Percentiles rank a stretch among this genome's conserved stretches.
These are phyloP conservation scores for Synodontis membranacea DNA, from an alignment of 2,113 vertebrate genomes.

Conservation along the genomic window DNA sequence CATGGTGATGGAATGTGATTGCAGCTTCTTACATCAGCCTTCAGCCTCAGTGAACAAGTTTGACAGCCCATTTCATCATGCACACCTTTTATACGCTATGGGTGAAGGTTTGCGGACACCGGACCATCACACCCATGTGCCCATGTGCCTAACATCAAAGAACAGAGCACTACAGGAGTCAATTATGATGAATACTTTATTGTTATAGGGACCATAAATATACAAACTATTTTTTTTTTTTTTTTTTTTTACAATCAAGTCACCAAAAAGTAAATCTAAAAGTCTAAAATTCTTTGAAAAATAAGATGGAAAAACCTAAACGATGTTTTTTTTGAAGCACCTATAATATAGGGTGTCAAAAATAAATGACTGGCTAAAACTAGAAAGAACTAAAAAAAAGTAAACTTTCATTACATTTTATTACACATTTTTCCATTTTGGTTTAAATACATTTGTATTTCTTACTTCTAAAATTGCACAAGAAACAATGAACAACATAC, in stretches of 20 bases:
- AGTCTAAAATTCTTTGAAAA: conserved; percentile 55
- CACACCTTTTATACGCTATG: not conserved
- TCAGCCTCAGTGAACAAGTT: not conserved
- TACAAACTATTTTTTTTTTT: conserved; percentile 71
- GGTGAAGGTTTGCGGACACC: not conserved
- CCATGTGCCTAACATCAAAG: not conserved
- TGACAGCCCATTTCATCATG: not conserved
- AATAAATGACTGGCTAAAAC: conserved; percentile 53
- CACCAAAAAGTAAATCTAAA: conserved; percentile 65
- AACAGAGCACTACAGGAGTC: not conserved
- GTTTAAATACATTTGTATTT: conserved; percentile 52
- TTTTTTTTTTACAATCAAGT: conserved; percentile 66
- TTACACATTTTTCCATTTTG: conserved; percentile 58
- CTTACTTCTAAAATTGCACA: conserved; percentile 53
- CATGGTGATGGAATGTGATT: not conserved
- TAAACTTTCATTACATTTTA: too few species aligned
- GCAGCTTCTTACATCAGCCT: conserved; percentile 30
- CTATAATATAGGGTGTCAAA: not conserved
- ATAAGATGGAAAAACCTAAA: not conserved
- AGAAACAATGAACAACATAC: conserved; percentile 47
- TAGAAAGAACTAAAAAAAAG: conserved; percentile 58
- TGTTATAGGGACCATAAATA: conserved; percentile 62
- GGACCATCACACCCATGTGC: not conserved
- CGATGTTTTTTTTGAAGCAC: conserved; percentile 27
- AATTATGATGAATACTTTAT: conserved; percentile 55